Evolutionary conservation across 2,113 vertebrate species (phyloP), one percentile per base, ranked within the genome.

Genomic region (Cisticola juncidis): DNA sequence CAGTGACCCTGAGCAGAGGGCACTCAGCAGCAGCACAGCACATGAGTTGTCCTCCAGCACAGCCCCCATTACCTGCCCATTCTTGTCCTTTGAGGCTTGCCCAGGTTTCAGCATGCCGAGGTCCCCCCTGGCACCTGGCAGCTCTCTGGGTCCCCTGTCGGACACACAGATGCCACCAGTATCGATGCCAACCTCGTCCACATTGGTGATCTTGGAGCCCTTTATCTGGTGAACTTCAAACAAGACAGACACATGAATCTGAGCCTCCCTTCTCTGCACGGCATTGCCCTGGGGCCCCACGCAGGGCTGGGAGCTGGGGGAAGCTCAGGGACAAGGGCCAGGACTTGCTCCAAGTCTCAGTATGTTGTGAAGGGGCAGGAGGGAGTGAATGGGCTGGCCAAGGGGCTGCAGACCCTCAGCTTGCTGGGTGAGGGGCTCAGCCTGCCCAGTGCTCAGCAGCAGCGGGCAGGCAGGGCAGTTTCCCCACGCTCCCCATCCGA

Each of bases 81-180:
- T 98, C 82, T 83, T 91, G 11, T 97, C 96, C 72, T 86, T 97
- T 2, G 73, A 78, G 40, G 72, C 28, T 70, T 98, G 98, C 86
- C 97, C 97, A 18, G 98, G 90, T 88, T 98, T 98, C 62, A 98
- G 97, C 50, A 98, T 36, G 35, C 98, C 50, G 9, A 98, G 97
- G 31, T 99, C 98, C 3, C 97, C 97, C 54, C 98, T 96, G 83
- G 98, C 98, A 76, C 97, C 86, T 13, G 98, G 97, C 56, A 98
- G 97, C 48, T 98, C 98, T 17, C 94, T 95, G n/a, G 98, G 91
- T 25, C 97, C 97, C 53, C 98, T 98, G 87, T 98, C 98, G 0
- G 97, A 96, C 77, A 97, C 82, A 1, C 97, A 92, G 22, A 97
- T 93, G 24, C 95, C 80, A 1, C 96, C 83, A 14, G 94, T 47